A percentile compares a stretch with the other conserved stretches of the same genome.
phyloP scores from a whole-genome alignment of 1,140 invertebrate species.

The Nasonia longicornis region DNA sequence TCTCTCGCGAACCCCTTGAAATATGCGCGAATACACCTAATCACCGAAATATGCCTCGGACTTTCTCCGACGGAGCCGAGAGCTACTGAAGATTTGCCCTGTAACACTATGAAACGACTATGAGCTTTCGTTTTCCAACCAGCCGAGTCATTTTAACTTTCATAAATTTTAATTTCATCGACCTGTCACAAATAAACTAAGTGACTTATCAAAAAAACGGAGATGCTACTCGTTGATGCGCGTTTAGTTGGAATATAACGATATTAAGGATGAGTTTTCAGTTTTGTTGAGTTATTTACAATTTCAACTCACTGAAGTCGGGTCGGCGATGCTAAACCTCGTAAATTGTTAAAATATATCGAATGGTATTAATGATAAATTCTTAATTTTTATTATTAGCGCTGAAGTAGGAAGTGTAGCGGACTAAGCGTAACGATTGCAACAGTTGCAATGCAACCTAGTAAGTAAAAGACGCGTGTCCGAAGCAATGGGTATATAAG shows the following conservation, averaged over 20 bases:
- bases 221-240: too few species aligned
- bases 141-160: slow-evolving; percentile 9
- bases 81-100: slow-evolving; percentile 26
- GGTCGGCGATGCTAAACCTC: too few species aligned
- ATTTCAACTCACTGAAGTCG: too few species aligned
- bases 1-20: neutral
- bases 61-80: slow-evolving; percentile 27
- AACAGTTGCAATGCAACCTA: slow-evolving; percentile 16
- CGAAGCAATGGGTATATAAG: neutral
- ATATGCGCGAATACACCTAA: neutral
- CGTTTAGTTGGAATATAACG: too few species aligned
- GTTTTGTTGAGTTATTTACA: too few species aligned
- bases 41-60: slow-evolving; percentile 11
- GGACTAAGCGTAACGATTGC: neutral
- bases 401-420: neutral
- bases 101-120: slow-evolving; percentile 5
- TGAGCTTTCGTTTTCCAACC: slow-evolving; percentile 40
- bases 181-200: neutral
- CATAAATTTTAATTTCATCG: neutral
- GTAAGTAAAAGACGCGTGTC: slow-evolving; percentile 15
- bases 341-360: too few species aligned
- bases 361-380: neutral
- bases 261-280: too few species aligned
- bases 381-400: neutral
- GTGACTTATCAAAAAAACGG: neutral